These are phyloP conservation scores for Carduelis carduelis DNA, from an alignment of 2,797 vertebrate species.

Conservation along the genomic window DNA sequence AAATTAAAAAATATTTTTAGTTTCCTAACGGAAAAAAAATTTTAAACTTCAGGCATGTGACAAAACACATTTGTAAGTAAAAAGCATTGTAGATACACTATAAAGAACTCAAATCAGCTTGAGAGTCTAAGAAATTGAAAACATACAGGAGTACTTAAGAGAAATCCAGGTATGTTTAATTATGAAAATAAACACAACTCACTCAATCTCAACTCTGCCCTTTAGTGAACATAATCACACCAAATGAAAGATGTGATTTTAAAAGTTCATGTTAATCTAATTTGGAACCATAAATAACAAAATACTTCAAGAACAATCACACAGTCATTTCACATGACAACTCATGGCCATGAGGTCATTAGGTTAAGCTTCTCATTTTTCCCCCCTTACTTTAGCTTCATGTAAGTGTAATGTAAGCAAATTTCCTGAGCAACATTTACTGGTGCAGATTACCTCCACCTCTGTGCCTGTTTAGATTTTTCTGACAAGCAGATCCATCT, in stretches of 20 bases:
- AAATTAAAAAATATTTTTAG: background rate
- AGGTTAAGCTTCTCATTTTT: background rate
- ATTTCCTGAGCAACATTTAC: background rate
- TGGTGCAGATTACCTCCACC: background rate
- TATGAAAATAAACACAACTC: background rate
- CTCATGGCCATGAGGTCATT: background rate
- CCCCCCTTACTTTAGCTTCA: background rate
- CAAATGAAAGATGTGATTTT: background rate
- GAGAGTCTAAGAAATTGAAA: background rate
- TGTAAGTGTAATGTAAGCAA: background rate
- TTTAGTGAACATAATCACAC: background rate
- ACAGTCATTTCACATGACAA: background rate
- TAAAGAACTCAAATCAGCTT: background rate
- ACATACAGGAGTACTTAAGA: background rate
- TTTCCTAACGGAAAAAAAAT: background rate
- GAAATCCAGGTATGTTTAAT: background rate
- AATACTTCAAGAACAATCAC: background rate
- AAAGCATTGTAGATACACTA: background rate
- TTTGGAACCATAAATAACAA: background rate
- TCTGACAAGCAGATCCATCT: background rate
- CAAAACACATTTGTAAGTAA: background rate
- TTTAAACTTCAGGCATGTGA: background rate
- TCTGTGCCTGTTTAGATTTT: background rate
- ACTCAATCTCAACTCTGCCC: background rate
- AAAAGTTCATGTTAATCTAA: background rate